Conservation (phyloP, 92 coral and sea anemone genomes). For the Umimayanthus chanpuru region DNA sequence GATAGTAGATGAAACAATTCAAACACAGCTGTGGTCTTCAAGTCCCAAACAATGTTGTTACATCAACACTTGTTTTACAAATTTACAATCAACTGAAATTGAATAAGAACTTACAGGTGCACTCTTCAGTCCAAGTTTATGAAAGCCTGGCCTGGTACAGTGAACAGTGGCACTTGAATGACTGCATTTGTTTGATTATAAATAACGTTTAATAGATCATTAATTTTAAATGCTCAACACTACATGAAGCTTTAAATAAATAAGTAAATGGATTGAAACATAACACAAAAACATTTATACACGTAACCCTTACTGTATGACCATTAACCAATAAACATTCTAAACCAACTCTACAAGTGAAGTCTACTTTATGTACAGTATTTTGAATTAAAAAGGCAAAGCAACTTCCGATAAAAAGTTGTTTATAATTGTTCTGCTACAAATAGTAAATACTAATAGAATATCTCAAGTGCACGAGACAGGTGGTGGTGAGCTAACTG, state of each 20-base stretch:
- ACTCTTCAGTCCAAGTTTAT: constrained; percentile 21
- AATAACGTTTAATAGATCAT: too few relatives aligned
- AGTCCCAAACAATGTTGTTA: background rate
- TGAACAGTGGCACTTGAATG: constrained; percentile 12
- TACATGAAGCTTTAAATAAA: background rate
- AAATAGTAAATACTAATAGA: too few relatives aligned
- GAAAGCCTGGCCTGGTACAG: constrained; percentile 39
- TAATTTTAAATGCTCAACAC: background rate
- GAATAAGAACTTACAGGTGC: background rate
- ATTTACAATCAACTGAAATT: background rate
- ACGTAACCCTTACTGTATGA: too few relatives aligned
- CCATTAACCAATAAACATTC: too few relatives aligned
- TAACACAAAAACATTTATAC: too few relatives aligned
- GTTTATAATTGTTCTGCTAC: too few relatives aligned
- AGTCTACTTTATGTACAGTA: too few relatives aligned
- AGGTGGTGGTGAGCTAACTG: too few relatives aligned
- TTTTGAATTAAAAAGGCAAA: too few relatives aligned
- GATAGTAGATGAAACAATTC: background rate
- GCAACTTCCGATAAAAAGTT: too few relatives aligned
- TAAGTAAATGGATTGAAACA: background rate
- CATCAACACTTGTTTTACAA: background rate
- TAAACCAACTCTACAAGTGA: too few relatives aligned
- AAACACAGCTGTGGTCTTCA: background rate
- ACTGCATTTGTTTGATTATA: background rate
- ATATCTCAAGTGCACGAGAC: too few relatives aligned